These are phyloP conservation scores for Enteromius viviparus DNA, from an alignment of 2,797 vertebrate genomes.

Conservation along the genomic window DNA sequence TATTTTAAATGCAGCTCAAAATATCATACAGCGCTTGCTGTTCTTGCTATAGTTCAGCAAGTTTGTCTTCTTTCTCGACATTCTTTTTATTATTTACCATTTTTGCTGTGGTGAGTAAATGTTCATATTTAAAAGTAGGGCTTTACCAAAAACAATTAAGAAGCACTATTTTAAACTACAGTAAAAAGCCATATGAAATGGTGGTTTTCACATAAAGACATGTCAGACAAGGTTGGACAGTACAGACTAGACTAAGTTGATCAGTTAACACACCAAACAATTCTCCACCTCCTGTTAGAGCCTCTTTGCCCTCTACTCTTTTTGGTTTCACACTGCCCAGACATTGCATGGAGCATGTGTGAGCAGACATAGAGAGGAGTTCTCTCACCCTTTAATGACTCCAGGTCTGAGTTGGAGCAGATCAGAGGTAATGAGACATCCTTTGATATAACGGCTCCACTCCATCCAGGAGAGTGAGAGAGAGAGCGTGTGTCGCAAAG, in stretches of 20 bases:
- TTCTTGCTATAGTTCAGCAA: too few relatives aligned
- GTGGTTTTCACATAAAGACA: constrained; percentile 25
- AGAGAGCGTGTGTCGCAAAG: constrained; percentile 14
- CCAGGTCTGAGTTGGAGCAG: constrained; percentile 41
- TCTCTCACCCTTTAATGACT: constrained; percentile 45
- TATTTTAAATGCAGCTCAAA: too few relatives aligned
- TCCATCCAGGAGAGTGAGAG: constrained; percentile 33
- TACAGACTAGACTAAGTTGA: neutral
- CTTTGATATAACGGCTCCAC: constrained; percentile 53
- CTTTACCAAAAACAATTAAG: too few relatives aligned
- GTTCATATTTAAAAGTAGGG: too few relatives aligned
- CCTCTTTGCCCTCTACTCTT: neutral
- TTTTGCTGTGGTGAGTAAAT: too few relatives aligned
- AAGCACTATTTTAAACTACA: too few relatives aligned
- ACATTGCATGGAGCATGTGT: neutral
- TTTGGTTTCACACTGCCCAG: neutral
- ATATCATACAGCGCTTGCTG: too few relatives aligned
- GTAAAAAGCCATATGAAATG: neutral
- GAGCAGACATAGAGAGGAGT: constrained; percentile 28
- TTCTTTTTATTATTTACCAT: too few relatives aligned
- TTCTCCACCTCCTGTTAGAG: neutral
- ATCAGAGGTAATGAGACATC: constrained; percentile 55
- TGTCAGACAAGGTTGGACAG: neutral
- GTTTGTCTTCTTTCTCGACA: too few relatives aligned
- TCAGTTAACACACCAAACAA: neutral